A percentile compares a stretch with the other conserved stretches of the same genome.
These are phyloP conservation scores for Lasaia peninsularis DNA, from an alignment of 1,140 invertebrate genomes.

Conservation along the genomic window DNA sequence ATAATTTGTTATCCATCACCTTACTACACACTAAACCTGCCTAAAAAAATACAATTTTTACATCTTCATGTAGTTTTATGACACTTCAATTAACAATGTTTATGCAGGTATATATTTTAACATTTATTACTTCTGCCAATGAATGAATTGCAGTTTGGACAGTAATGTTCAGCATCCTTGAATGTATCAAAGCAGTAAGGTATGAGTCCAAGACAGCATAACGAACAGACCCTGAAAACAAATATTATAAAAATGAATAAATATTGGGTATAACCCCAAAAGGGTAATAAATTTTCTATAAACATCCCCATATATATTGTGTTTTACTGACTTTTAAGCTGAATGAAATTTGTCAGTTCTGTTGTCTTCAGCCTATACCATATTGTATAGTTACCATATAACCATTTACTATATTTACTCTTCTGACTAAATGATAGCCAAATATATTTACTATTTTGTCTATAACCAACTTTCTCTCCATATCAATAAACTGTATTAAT, in stretches of 20 bases:
- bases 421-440: too few relatives aligned
- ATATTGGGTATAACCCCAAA: too few relatives aligned
- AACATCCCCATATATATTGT: too few relatives aligned
- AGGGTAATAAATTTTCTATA: too few relatives aligned
- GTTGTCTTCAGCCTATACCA: too few relatives aligned
- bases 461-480: too few relatives aligned
- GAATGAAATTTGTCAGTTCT: too few relatives aligned
- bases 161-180: constrained; percentile 70
- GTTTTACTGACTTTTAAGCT: too few relatives aligned
- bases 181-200: constrained; percentile 70
- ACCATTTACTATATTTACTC: too few relatives aligned
- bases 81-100: background rate
- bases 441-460: too few relatives aligned
- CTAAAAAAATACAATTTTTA: constrained; percentile 5
- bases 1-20: background rate
- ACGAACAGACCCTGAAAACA: constrained; percentile 58
- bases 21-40: constrained; percentile 2
- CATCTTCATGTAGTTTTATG: background rate
- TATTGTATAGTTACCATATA: too few relatives aligned
- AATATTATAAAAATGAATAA: constrained; percentile 13
- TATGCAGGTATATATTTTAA: constrained; percentile 22
- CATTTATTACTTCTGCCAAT: constrained; percentile 66
- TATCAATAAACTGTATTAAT: too few relatives aligned
- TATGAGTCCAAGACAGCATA: constrained; percentile 64
- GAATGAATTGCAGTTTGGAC: constrained; percentile 66